Evolutionary conservation across 2,797 vertebrate genomes (phyloP), one percentile per base, ranked within the genome.

Genomic region (Epinephelus malabaricus): DNA sequence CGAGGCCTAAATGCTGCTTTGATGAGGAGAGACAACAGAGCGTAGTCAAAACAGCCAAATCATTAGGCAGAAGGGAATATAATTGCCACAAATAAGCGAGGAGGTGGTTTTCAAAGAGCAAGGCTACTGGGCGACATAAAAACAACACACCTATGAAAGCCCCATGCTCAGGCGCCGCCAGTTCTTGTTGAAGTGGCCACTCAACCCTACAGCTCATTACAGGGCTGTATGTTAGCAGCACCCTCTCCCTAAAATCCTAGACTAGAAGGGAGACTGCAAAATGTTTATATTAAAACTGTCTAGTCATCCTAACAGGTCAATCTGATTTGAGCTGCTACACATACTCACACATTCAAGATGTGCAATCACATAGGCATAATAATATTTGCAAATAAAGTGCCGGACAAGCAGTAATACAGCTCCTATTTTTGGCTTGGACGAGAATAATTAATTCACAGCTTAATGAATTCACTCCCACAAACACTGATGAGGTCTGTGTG

Each of bases 91-190:
- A 76, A 89, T 62, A 85, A 84, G 73, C 2, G 45, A 51, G 58
- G 76, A 73, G 80, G 85, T 73, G 81, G 64, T 75, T 89, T 90
- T 90, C 83, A 91, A 92, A 92, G 87, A 82, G 81, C 88, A 68
- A 82, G 84, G 84, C 83, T 73, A 67, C 62, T 1, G n/a, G 87
- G 86, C 54, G 0, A 71, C 68, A 85, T 78, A 51, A 79, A 81
- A 86, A 88, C 64, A 65, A 55, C 80, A 73, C 78, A 85, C 81
- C 78, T 68, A 81, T 78, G 54, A 88, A 82, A 73, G 64, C 25
- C 23, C n/a, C 5, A 2, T 1, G 27, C 66, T 78, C 46, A 34
- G 27, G 55, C 65, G 19, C 71, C 11, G 14, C 62, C 69, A 47
- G 71, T 45, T 81, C 49, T 27, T 34, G 54, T 45, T 90, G 65